Conservation (phyloP, 2,888 invertebrate species). For the Amiota minor region DNA sequence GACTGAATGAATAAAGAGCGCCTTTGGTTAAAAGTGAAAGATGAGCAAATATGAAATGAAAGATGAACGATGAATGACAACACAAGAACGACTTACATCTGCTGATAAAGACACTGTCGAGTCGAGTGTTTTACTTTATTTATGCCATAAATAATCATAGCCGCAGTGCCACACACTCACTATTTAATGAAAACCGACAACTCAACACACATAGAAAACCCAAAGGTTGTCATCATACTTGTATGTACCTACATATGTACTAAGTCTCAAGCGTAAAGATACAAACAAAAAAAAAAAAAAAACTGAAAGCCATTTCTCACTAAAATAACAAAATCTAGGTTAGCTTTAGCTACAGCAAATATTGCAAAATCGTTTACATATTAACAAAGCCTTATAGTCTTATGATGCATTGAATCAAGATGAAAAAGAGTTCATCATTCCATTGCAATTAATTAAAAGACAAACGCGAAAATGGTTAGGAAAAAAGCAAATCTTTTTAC, state of each 20-base stretch:
- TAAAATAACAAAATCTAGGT: constrained; percentile 52
- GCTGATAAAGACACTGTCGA: constrained; percentile 62
- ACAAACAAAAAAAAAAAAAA: constrained; percentile 32
- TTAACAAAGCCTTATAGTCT: constrained; percentile 16
- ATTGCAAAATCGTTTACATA: constrained; percentile 30
- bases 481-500: no score
- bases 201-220: constrained; percentile 10
- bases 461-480: not conserved
- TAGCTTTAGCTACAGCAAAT: constrained; percentile 53
- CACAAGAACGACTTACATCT: constrained; percentile 59
- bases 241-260: no score
- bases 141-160: constrained; percentile 10
- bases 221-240: constrained; percentile 63
- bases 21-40: constrained; percentile 62
- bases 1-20: constrained; percentile 43
- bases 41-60: constrained; percentile 59
- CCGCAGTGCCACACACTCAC: constrained; percentile 53
- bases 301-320: constrained; percentile 30
- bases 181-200: constrained; percentile 36
- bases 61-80: not conserved
- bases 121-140: not conserved
- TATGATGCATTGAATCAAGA: constrained; percentile 62
- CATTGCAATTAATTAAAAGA: constrained; percentile 45
- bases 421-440: constrained; percentile 53
- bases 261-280: constrained; percentile 53